Percentiles rank a stretch among this genome's conserved stretches.
Conservation (phyloP, 2,113 vertebrate genomes). For the Grallaria varia region DNA sequence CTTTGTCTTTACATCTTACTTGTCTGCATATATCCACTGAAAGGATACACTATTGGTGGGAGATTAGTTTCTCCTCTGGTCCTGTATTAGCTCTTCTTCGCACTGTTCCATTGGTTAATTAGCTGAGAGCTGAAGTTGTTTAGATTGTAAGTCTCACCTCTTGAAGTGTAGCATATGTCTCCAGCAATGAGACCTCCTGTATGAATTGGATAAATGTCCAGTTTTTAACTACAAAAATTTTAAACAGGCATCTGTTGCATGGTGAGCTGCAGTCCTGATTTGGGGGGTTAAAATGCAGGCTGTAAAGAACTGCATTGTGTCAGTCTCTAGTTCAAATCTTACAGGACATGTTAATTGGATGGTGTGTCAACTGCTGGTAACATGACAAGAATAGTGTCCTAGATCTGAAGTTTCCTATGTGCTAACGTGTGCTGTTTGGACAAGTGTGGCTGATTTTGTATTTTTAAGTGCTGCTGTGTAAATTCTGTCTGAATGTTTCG, state of each 20-base stretch:
- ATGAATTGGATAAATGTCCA: not conserved
- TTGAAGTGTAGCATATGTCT: not conserved
- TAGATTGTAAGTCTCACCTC: not conserved
- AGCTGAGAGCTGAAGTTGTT: constrained; percentile 33
- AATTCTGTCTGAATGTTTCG: not conserved
- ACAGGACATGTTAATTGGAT: not conserved
- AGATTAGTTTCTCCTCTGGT: not conserved
- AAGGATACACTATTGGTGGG: not conserved
- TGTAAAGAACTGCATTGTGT: not conserved
- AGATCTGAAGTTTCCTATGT: not conserved
- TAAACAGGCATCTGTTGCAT: not conserved
- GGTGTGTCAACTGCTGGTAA: not conserved
- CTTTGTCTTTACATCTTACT: not conserved
- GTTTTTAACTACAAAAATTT: not conserved
- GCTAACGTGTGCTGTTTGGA: not conserved
- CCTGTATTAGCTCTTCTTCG: not conserved
- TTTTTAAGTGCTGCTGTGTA: not conserved
- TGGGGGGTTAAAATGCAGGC: not conserved
- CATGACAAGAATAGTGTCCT: not conserved
- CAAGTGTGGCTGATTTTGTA: not conserved
- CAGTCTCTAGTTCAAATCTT: not conserved
- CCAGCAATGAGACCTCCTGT: not conserved
- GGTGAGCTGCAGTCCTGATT: not conserved
- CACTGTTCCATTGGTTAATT: not conserved
- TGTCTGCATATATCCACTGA: not conserved